These are phyloP conservation scores for Masnerella sp. DNA, from an alignment of 2,888 invertebrate genomes.

Conservation along the genomic window DNA sequence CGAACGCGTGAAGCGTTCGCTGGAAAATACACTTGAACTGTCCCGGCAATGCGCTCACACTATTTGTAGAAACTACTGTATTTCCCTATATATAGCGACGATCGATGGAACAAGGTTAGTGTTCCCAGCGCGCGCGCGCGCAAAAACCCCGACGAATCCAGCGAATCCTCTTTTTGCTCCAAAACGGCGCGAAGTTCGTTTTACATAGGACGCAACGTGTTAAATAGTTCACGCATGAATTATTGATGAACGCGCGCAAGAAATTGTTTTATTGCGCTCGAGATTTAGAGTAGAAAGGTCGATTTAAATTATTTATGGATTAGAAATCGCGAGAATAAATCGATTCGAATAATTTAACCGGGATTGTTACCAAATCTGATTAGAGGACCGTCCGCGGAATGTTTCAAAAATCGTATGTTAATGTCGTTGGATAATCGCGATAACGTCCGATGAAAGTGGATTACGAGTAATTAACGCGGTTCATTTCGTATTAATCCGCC, in stretches of 20 bases:
- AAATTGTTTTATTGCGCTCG: slow-evolving; percentile 32
- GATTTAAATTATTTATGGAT: slow-evolving; percentile 45
- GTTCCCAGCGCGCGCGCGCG: slow-evolving; percentile 31
- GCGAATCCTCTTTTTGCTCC: too few species aligned
- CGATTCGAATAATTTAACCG: neutral
- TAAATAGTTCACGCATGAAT: slow-evolving; percentile 41
- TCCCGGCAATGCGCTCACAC: slow-evolving; percentile 19
- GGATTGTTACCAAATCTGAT: neutral
- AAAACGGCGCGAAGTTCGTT: slow-evolving; percentile 23
- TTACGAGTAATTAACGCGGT: slow-evolving; percentile 19
- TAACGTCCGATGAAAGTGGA: slow-evolving; percentile 23
- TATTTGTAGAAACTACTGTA: slow-evolving; percentile 50
- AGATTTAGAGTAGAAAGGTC: slow-evolving; percentile 43
- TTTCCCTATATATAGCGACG: slow-evolving; percentile 50
- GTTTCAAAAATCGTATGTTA: slow-evolving; percentile 12
- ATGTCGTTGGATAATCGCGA: slow-evolving; percentile 21
- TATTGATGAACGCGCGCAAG: slow-evolving; percentile 27
- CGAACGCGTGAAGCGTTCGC: slow-evolving; percentile 29
- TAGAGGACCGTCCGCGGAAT: neutral
- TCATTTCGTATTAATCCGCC: too few species aligned
- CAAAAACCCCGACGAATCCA: slow-evolving; percentile 21
- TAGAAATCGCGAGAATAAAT: slow-evolving; percentile 30
- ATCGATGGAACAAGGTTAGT: slow-evolving; percentile 54
- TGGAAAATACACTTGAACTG: slow-evolving; percentile 48
- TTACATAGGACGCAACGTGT: slow-evolving; percentile 28